Percentiles rank a stretch among this genome's conserved stretches.
phyloP scores from a whole-genome alignment of 2,888 invertebrate species.

The Minunthozetes semirufus region DNA sequence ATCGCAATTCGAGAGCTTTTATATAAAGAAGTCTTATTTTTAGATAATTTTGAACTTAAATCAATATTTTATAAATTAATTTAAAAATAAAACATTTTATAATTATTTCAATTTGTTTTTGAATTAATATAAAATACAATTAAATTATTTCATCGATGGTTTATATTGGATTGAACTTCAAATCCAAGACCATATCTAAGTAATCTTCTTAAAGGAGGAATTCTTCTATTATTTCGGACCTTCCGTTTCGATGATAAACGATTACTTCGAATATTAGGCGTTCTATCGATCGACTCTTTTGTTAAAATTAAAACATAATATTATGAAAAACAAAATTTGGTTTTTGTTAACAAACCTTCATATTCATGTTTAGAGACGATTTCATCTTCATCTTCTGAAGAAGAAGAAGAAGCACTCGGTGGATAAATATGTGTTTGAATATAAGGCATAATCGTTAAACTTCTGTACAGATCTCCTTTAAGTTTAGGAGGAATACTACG shows the following conservation, averaged over 20 bases:
- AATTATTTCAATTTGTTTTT: too few species aligned
- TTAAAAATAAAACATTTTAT: too few species aligned
- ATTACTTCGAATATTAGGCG: background rate
- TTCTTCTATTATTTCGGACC: background rate
- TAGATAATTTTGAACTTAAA: too few species aligned
- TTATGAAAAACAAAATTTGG: background rate
- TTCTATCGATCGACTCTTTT: background rate
- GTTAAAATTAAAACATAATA: background rate
- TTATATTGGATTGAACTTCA: too few species aligned
- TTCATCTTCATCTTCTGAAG: background rate
- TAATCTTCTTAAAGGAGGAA: background rate
- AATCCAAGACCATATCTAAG: background rate
- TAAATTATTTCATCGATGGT: too few species aligned
- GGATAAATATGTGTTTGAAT: background rate
- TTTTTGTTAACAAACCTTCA: background rate
- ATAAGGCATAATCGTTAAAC: background rate
- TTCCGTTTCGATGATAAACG: background rate
- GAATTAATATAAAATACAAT: too few species aligned
- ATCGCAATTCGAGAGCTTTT: too few species aligned
- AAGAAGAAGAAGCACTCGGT: background rate
- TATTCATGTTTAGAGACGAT: background rate
- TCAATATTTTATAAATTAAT: too few species aligned
- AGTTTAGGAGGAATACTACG: background rate
- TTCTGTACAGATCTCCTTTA: background rate
- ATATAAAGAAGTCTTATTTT: too few species aligned